Evolutionary conservation across 2,888 invertebrate genomes (phyloP).

Genomic region (Drosophila parthenogenetica): DNA sequence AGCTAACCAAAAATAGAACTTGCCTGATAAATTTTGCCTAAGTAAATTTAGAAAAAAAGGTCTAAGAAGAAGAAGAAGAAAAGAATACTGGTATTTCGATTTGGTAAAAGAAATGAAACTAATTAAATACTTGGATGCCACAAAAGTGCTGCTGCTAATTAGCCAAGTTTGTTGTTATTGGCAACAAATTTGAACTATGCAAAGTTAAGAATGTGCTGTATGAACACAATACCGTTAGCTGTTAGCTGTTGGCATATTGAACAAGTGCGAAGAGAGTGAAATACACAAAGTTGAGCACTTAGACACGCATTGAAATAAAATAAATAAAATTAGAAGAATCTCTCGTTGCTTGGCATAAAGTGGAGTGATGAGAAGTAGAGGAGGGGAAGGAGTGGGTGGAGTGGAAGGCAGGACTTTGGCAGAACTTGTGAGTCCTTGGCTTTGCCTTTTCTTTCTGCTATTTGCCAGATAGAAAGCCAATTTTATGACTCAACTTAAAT

Average conservation of each 20-base stretch:
- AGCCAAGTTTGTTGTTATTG: slow-evolving; percentile 34
- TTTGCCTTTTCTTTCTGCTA: slow-evolving; percentile 19
- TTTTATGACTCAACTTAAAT: slow-evolving; percentile 82
- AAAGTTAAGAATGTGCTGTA: slow-evolving; percentile 20
- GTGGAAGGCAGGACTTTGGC: neutral
- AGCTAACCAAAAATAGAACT: slow-evolving; percentile 42
- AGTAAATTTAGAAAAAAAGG: neutral
- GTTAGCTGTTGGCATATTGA: slow-evolving; percentile 50
- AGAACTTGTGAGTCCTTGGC: slow-evolving; percentile 6
- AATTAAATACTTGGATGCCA: slow-evolving; percentile 41
- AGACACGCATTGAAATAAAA: slow-evolving; percentile 79
- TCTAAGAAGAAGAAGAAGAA: neutral
- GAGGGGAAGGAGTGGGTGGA: too few relatives aligned
- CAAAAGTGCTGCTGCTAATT: slow-evolving; percentile 40
- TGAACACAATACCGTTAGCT: slow-evolving; percentile 13
- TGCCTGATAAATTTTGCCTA: slow-evolving; percentile 28
- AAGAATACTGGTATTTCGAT: slow-evolving; percentile 3
- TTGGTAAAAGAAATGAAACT: slow-evolving; percentile 8
- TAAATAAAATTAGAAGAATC: slow-evolving; percentile 76
- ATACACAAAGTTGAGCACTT: slow-evolving; percentile 62
- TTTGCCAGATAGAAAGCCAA: slow-evolving; percentile 79
- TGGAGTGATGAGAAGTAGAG: neutral
- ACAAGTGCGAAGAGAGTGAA: slow-evolving; percentile 8
- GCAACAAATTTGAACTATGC: slow-evolving; percentile 52
- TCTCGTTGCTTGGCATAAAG: slow-evolving; percentile 4